Evolutionary conservation across 2,797 vertebrate species (phyloP), one percentile per base, ranked within the genome.

Genomic region (Gallinago stenura): DNA sequence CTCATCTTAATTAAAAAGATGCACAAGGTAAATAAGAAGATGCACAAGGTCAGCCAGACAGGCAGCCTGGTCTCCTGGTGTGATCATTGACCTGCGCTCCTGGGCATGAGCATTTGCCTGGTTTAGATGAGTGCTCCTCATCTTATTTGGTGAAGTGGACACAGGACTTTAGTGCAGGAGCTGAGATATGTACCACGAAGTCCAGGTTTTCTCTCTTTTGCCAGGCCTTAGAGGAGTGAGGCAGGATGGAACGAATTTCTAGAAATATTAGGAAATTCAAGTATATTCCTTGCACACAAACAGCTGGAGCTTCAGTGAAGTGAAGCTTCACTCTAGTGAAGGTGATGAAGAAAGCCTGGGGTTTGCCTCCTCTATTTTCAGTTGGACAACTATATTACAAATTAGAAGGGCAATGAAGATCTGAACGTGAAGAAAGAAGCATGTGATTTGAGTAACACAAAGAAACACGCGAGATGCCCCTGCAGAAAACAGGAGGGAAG

Each of bases 61-160:
- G 39, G 61, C 9, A 35, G n/a, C 14, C 8, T 48, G 41, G 10
- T 58, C 5, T 60, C 12, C 37, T 37, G 31, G 8, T 7, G 6
- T 0, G 2, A 25, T 45, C 37, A 12, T 60, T 64, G 50, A 41
- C 28, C 54, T 39, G 60, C 19, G 56, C 9, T 30, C 35, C 54
- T 65, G 68, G 76, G 24, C 20, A 8, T 13, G 31, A 56, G 8
- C 0, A 0, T 48, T 14, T 31, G 6, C 10, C 16, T 31, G 30
- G 3, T 51, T 84, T 72, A 57, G 25, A 26, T 1, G 8, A 53
- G 6, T 33, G 14, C 6, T 70, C 62, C 15, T 71, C 39, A 5
- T n/a, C 4, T 51, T 17, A 6, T 9, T 9, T 10, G 6, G 50
- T 12, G 41, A 43, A 54, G 57, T 21, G 20, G 37, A 28, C 53